Conservation (phyloP, 2,888 invertebrate genomes). For the Heliconius charithonia region DNA sequence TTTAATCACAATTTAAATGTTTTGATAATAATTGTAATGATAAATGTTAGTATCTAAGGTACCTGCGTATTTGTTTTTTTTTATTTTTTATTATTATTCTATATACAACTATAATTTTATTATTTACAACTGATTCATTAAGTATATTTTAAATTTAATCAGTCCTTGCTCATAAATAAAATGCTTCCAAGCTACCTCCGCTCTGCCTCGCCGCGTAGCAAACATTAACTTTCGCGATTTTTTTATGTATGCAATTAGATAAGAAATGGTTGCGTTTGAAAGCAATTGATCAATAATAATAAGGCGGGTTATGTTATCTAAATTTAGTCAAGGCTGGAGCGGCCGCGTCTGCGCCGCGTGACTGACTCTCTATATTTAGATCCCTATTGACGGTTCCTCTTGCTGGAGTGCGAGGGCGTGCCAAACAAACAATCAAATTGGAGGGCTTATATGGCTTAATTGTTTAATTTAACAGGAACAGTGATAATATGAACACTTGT, state of each 20-base stretch:
- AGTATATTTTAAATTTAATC: neutral
- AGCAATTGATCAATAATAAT: conserved; percentile 35
- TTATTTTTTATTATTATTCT: no score
- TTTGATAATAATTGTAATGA: neutral
- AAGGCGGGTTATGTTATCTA: conserved; percentile 47
- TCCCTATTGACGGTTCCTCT: conserved; percentile 54
- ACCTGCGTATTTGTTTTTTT: neutral
- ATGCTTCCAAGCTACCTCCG: neutral
- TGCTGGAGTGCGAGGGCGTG: conserved; percentile 55
- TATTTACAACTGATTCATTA: neutral
- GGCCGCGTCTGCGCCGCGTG: conserved; percentile 54
- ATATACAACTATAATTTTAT: no score
- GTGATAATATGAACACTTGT: neutral
- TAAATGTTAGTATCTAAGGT: neutral
- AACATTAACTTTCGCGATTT: neutral
- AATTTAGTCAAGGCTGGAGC: conserved; percentile 55
- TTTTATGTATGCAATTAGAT: neutral
- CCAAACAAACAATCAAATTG: conserved; percentile 63
- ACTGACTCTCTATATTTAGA: conserved; percentile 57
- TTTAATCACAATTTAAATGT: neutral
- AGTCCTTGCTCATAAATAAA: neutral
- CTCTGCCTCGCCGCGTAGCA: neutral
- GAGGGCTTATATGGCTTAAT: conserved; percentile 3
- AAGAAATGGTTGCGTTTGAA: conserved; percentile 22
- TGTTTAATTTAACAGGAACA: neutral